Base-by-base conservation (phyloP, 37 sponge, comb jelly and placozoan genomes). In the Theonella swinhoei region DNA sequence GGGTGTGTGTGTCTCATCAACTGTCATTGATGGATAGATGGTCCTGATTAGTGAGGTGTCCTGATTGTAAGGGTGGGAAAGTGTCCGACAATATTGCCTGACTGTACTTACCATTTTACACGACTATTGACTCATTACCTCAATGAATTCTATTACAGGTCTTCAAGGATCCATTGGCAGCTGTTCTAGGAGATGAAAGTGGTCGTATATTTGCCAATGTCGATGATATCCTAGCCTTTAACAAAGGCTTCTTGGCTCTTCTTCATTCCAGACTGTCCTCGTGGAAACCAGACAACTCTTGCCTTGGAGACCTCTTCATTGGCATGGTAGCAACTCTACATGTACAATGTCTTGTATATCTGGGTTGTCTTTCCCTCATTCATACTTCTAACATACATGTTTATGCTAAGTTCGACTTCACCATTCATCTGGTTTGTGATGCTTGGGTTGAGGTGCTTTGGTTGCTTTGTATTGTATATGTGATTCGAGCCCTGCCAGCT, bases 131-230 rank as follows among this genome's bases (percentile, higher is more conserved):
- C n/a, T n/a, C n/a, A n/a, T n/a, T n/a, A n/a, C n/a, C n/a, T n/a
- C n/a, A n/a, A n/a, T n/a, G n/a, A n/a, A n/a, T n/a, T n/a, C n/a
- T n/a, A n/a, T n/a, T n/a, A n/a, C 36, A 95, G 96, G 95, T 97
- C 25, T 97, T 92, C 72, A 97, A 88, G 85, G 72, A 47, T 1
- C 89, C 85, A 40, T 47, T 97, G 37, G 41, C 71, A 42, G 42
- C 85, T 23, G 2, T 91, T 20, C 64, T 87, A 43, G 78, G 71
- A 17, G 74, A 81, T 2, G 97, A 94, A 39, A 75, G 92, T 3
- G 81, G 81, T 26, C 23, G 64, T 28, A 87, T 97, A 29, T 97
- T 97, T 80, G 95, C 87, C 23, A 97, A 97, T 71, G 88, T 97
- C 36, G 91, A 94, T 29, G 86, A 87, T 31, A 89, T 95, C 63